Base-by-base conservation (phyloP, 37 sponge, comb jelly and placozoan species). In the Tethya wilhelma region DNA sequence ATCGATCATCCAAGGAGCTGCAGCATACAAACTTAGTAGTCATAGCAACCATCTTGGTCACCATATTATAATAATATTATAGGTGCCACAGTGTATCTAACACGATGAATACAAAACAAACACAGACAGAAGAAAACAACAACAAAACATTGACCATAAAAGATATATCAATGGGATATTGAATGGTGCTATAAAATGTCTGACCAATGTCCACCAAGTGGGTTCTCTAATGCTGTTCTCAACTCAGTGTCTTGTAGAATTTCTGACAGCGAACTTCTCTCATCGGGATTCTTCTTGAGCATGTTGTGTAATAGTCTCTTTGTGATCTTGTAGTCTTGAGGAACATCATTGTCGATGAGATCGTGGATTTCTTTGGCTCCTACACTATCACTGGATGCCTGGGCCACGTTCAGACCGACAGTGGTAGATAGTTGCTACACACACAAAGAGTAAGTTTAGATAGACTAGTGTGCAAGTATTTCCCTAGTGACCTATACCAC, bases 191-290 rank as follows among this genome's bases (percentile, higher is more conserved):
- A 59, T 7, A 75, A 5, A 7, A 76, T 67, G 46, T 84, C 85
- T 38, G 78, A 84, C 85, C 85, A 84, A 31, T 84, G 85, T 0
- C 85, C 75, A 60, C 79, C 76, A 19, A 78, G 57, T 38, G 94
- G 94, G 38, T 93, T 89, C 41, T 95, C 79, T 64, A 95, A 45
- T 14, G 60, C 42, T 64, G 56, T 53, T 45, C 70, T 58, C 4
- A 96, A 55, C 25, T 88, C 91, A 4, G 68, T 38, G 73, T 96
- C 91, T 28, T 76, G 73, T 31, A 96, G 80, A 11, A 96, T 68
- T 25, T 81, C 81, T 20, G 85, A 74, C 56, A 96, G 79, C 38
- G 85, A 73, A n/a, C 66, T 44, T 71, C 97, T 84, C 20, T 90
- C 71, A 8, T 84, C 84, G n/a, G 94, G 84, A 40, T 84, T 49